Conservation (phyloP, 1,140 invertebrate genomes). For the Glossosoma conforme region DNA sequence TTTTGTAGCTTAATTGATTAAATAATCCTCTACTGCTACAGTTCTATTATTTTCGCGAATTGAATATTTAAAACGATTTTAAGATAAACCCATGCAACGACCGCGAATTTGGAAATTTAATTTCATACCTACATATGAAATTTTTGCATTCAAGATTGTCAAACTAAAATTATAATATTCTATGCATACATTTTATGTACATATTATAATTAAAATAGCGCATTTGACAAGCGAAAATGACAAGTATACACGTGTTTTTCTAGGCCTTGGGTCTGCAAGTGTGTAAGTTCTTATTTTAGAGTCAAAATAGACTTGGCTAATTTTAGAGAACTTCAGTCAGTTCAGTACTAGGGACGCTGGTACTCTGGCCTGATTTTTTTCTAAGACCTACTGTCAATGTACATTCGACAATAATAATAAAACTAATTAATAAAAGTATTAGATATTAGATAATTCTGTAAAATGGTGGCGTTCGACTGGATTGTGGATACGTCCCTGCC, state of each 20-base stretch:
- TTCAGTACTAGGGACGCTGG: background rate
- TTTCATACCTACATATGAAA: too few species aligned
- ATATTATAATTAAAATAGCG: background rate
- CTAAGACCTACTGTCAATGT: background rate
- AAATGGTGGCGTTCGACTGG: slow-evolving; percentile 41
- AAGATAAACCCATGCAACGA: too few species aligned
- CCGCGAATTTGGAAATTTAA: too few species aligned
- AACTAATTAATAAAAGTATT: background rate
- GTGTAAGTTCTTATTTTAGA: too few species aligned
- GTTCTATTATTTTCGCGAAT: too few species aligned
- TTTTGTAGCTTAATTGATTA: too few species aligned
- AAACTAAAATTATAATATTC: background rate
- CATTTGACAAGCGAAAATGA: background rate
- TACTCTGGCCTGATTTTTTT: background rate
- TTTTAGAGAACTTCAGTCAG: background rate
- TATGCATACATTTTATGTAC: background rate
- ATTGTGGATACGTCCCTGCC: slow-evolving; percentile 40
- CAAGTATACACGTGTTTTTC: background rate
- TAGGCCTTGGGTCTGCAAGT: background rate
- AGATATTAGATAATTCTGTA: background rate
- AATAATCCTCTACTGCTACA: too few species aligned
- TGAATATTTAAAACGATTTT: too few species aligned
- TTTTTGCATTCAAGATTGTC: background rate
- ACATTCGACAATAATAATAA: background rate
- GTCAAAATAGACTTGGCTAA: slow-evolving; percentile 3